These are phyloP conservation scores for Pangasius djambal DNA, from an alignment of 2,797 vertebrate species.

Conservation along the genomic window DNA sequence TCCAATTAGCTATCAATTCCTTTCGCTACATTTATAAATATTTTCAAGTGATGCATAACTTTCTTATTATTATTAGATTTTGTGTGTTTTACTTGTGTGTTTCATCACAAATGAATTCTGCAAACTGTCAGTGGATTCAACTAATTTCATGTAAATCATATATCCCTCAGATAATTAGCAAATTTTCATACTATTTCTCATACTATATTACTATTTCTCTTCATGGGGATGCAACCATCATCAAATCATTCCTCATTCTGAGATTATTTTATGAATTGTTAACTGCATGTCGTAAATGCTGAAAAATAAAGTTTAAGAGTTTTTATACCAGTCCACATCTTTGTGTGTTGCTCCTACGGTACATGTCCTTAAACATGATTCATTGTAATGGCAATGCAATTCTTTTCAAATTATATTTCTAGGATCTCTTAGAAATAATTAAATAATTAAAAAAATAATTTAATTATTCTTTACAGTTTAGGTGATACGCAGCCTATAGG, in stretches of 20 bases:
- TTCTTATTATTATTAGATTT: not conserved
- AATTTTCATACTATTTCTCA: not conserved
- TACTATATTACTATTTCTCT: not conserved
- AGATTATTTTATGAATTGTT: not conserved
- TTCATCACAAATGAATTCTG: not conserved
- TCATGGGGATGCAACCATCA: not conserved
- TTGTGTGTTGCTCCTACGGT: not conserved
- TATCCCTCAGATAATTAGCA: not conserved
- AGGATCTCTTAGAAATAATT: too few relatives aligned
- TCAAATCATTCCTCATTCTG: not conserved
- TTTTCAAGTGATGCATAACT: not conserved
- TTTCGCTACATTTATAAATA: not conserved
- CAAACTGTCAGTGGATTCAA: not conserved
- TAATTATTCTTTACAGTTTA: too few relatives aligned
- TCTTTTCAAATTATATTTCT: not conserved
- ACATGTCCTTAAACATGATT: not conserved
- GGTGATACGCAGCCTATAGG: not conserved
- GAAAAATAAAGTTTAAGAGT: not conserved
- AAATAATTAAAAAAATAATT: too few relatives aligned
- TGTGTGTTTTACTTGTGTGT: not conserved
- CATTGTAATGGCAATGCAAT: not conserved
- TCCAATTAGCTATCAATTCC: too few relatives aligned
- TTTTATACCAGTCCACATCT: not conserved
- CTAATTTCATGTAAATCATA: not conserved
- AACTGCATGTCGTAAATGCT: not conserved